Conservation (phyloP, 2,888 invertebrate species). For the Megamerina dolium region DNA sequence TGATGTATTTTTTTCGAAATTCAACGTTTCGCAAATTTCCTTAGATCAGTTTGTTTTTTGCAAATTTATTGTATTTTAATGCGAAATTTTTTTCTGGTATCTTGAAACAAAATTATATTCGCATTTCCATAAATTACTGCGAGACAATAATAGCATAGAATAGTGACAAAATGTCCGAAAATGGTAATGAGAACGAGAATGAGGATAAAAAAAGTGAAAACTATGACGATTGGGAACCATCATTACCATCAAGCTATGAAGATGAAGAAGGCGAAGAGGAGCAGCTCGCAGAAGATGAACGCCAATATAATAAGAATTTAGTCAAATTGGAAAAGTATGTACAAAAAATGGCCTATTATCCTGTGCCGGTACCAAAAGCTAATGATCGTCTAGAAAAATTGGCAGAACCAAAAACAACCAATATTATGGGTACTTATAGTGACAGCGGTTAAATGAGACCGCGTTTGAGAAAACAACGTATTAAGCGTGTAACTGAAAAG, state of each 20-base stretch:
- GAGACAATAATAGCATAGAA: no score
- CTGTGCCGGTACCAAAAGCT: conserved; percentile 27
- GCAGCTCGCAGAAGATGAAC: conserved; percentile 24
- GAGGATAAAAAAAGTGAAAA: no score
- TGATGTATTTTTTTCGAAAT: background rate
- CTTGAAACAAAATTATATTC: no score
- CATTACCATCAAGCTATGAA: conserved; percentile 24
- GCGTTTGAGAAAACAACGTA: conserved; percentile 29
- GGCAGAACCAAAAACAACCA: conserved; percentile 25
- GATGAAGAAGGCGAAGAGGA: conserved; percentile 21
- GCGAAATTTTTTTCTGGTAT: no score
- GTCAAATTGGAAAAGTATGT: conserved; percentile 33
- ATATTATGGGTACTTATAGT: conserved; percentile 26
- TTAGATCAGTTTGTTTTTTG: no score
- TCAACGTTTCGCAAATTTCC: no score
- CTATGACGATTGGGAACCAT: conserved; percentile 31
- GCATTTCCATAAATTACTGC: no score
- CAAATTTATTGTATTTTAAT: no score
- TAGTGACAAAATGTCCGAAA: no score
- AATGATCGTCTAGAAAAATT: conserved; percentile 28
- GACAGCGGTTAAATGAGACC: conserved; percentile 31
- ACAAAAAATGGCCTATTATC: conserved; percentile 36
- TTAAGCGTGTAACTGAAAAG: conserved; percentile 26
- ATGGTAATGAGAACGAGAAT: no score
- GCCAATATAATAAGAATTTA: conserved; percentile 28